Evolutionary conservation across 2,888 invertebrate genomes (phyloP), one percentile per base, ranked within the genome.

Genomic region (Lymantria dispar): DNA sequence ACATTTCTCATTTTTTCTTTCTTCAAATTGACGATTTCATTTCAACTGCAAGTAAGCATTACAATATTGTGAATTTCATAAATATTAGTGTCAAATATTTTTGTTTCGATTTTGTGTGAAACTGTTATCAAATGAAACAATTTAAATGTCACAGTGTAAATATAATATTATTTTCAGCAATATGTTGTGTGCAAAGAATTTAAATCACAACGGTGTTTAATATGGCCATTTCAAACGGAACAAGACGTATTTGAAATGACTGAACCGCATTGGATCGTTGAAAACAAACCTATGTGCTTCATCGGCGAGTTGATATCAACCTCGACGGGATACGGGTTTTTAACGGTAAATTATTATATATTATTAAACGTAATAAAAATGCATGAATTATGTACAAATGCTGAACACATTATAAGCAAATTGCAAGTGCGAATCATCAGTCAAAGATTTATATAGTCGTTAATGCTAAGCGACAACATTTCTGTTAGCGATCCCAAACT

Each of bases 181-280:
- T 65, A 59, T 58, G 47, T 83, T 40, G 62, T 85, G 42, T 86
- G 85, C 59, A 74, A 75, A 60, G 64, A 74, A 11, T 64, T 74
- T 1, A 57, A 66, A 44, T 64, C 76, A 7, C 62, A 67, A 29
- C 52, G 58, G 43, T 87, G 87, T 57, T 45, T 72, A 12, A 60
- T 70, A 36, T 81, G 83, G 80, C 56, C 64, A 31, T 50, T 78
- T 36, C 47, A 59, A 7, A 46, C 50, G 7, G 57, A 63, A 47
- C 57, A 64, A 30, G 59, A 58, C 5, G 58, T 50, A 45, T 58
- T 59, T 39, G 50, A 65, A 10, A 48, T 50, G 7, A 50, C 49
- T 5, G 56, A 59, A 30, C 49, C 73, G 12, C 55, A 54, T 31
- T 54, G 65, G 1, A 64, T 58, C 8, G 54, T 64, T 1, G 54